phyloP scores from a whole-genome alignment of 1,140 invertebrate species.

The Octopus sinensis region DNA sequence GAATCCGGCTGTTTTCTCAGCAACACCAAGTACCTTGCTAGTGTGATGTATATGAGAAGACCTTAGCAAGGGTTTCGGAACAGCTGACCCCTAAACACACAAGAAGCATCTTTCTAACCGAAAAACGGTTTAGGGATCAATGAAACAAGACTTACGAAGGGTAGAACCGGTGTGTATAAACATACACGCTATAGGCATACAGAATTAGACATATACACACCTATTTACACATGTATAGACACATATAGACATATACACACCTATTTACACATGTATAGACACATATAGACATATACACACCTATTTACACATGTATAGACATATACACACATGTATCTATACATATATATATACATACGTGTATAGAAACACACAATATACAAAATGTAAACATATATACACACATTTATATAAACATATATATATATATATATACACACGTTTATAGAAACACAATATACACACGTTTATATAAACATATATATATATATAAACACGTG shows the following conservation, averaged over 20 bases:
- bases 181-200: neutral
- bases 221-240: neutral
- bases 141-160: no score
- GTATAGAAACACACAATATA: neutral
- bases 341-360: neutral
- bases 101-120: no score
- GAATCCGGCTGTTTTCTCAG: no score
- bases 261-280: neutral
- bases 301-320: neutral
- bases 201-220: neutral
- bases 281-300: neutral
- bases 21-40: no score
- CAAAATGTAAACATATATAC: neutral
- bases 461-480: neutral
- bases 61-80: no score
- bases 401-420: neutral
- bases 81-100: no score
- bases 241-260: neutral
- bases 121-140: no score
- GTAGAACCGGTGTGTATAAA: neutral
- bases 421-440: neutral
- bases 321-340: neutral
- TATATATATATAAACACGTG: neutral
- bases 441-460: neutral
- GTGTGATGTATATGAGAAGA: no score